A percentile compares a stretch with the other conserved stretches of the same genome.
Evolutionary conservation across 2,888 invertebrate genomes (phyloP).

Genomic region (Poecilobothrus nobilitatus): DNA sequence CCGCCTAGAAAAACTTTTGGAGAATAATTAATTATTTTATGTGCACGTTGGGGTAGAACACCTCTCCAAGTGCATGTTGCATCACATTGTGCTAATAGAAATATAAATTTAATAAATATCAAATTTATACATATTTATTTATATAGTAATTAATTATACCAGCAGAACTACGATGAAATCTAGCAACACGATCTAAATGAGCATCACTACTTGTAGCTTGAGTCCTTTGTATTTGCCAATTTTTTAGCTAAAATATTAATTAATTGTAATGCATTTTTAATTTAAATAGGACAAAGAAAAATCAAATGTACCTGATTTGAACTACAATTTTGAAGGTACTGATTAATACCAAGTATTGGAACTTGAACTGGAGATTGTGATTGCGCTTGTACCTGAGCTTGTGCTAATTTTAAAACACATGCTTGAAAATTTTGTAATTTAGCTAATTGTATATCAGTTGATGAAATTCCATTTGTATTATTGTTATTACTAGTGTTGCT

Average conservation of each 20-base stretch:
- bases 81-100: conserved; percentile 50
- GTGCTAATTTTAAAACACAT: conserved; percentile 37
- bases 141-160: conserved; percentile 20
- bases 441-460: conserved; percentile 36
- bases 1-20: conserved; percentile 93
- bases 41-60: conserved; percentile 63
- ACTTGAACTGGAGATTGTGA: conserved; percentile 21
- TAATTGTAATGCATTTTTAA: background rate
- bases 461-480: conserved; percentile 18
- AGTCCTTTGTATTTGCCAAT: conserved; percentile 24
- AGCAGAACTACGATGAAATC: conserved; percentile 40
- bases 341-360: conserved; percentile 25
- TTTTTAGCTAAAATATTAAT: conserved; percentile 20
- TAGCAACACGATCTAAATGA: conserved; percentile 40
- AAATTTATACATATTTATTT: conserved; percentile 7
- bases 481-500: background rate
- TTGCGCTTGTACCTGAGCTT: conserved; percentile 35
- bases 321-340: conserved; percentile 25
- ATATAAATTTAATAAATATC: conserved; percentile 7
- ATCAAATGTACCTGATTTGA: conserved; percentile 21
- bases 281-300: background rate
- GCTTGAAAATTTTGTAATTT: conserved; percentile 40
- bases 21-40: conserved; percentile 70
- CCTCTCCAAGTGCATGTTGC: conserved; percentile 85
- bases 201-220: conserved; percentile 29